Evolutionary conservation across 2,888 invertebrate species (phyloP).

Genomic region (Chymomyza amoena): DNA sequence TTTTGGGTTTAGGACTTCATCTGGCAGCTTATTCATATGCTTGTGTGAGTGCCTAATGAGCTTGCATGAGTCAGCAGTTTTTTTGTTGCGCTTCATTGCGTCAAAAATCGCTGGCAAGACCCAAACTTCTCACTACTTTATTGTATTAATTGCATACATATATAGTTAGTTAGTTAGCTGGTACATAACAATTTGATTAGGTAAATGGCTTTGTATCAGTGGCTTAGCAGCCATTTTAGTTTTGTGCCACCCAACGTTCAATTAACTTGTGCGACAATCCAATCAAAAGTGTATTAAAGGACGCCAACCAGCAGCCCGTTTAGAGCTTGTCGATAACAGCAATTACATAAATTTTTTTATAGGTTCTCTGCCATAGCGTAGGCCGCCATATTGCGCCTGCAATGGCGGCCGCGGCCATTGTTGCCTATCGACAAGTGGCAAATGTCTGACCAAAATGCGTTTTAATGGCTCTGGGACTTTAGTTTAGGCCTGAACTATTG

Average conservation of each 20-base stretch:
- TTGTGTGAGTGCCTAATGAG: slow-evolving; percentile 57
- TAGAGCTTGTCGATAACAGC: slow-evolving; percentile 70
- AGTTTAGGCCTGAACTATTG: slow-evolving; percentile 20
- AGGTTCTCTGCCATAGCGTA: neutral
- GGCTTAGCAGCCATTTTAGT: slow-evolving; percentile 38
- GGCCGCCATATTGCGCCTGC: neutral
- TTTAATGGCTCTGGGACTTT: slow-evolving; percentile 51
- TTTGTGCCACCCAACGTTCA: slow-evolving; percentile 52
- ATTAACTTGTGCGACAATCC: slow-evolving; percentile 73
- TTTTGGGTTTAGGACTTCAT: neutral
- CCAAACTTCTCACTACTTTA: slow-evolving; percentile 5
- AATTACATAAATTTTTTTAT: slow-evolving; percentile 72
- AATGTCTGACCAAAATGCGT: slow-evolving; percentile 51
- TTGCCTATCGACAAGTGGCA: slow-evolving; percentile 39
- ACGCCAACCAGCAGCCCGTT: slow-evolving; percentile 26
- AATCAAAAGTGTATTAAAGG: slow-evolving; percentile 73
- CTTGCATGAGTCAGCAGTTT: slow-evolving; percentile 63
- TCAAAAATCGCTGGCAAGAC: neutral
- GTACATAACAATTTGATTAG: neutral
- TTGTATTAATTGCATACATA: slow-evolving; percentile 56
- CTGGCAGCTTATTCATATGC: slow-evolving; percentile 33
- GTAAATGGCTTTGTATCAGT: slow-evolving; percentile 22
- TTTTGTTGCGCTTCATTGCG: slow-evolving; percentile 31
- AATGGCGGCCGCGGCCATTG: slow-evolving; percentile 19
- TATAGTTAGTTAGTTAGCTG: neutral